A percentile compares a stretch with the other conserved stretches of the same genome.
Evolutionary conservation across 2,888 invertebrate species (phyloP).

Genomic region (Brachypterus glaber): DNA sequence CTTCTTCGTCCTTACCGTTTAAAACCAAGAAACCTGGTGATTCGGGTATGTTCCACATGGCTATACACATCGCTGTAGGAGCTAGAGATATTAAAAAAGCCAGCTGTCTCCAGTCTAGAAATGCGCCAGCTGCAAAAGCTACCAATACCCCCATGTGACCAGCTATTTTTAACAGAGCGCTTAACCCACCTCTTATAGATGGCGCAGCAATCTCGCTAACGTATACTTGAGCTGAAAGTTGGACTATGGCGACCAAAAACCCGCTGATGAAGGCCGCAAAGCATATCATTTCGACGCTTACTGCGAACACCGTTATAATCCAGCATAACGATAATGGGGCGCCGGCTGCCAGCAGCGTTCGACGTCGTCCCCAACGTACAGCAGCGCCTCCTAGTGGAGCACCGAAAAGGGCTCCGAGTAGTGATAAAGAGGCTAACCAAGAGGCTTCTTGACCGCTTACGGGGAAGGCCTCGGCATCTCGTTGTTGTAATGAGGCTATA

Average conservation of each 20-base stretch:
- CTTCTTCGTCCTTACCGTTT: conserved; percentile 66
- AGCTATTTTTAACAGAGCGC: conserved; percentile 76
- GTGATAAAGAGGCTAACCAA: conserved; percentile 72
- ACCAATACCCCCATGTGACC: conserved; percentile 78
- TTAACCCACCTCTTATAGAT: conserved; percentile 75
- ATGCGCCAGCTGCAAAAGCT: conserved; percentile 74
- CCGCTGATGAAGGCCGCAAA: conserved; percentile 78
- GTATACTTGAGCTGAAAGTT: conserved; percentile 54
- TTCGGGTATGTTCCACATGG: conserved; percentile 74
- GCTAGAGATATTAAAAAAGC: conserved; percentile 72
- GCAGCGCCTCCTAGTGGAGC: conserved; percentile 71
- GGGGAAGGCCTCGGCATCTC: conserved; percentile 53
- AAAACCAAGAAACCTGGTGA: conserved; percentile 78
- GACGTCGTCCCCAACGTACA: conserved; percentile 63
- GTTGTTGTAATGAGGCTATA: conserved; percentile 59
- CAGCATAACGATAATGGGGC: conserved; percentile 72
- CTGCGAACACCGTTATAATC: conserved; percentile 70
- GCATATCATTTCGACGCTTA: conserved; percentile 70
- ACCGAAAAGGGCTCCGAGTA: conserved; percentile 70
- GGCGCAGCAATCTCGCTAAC: conserved; percentile 86
- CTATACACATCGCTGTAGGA: conserved; percentile 65
- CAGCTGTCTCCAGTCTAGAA: conserved; percentile 75
- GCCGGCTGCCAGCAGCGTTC: conserved; percentile 60
- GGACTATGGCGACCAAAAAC: conserved; percentile 39
- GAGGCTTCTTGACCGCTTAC: conserved; percentile 67